Evolutionary conservation across 2,888 invertebrate species (phyloP), one percentile per base, ranked within the genome.

Genomic region (Cloeon dipterum): DNA sequence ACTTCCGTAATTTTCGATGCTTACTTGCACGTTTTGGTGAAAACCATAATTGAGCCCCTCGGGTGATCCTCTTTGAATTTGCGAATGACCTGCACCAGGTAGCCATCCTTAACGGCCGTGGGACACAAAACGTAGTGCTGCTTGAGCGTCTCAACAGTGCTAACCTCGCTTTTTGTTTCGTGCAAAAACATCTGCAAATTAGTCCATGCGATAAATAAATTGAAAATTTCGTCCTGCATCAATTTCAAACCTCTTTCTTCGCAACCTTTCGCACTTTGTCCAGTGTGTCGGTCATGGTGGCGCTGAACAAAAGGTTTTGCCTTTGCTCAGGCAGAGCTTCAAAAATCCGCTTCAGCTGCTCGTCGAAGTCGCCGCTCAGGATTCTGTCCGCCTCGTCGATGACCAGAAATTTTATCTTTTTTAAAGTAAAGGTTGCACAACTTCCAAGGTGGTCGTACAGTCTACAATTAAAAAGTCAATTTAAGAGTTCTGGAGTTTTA

Each of bases 321-420:
- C 81, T 66, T 38, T 71, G 68, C 44, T 70, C 66, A 0, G 91
- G 85, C 33, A 93, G 53, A 5, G 66, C 65, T 35, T 63, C 55
- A 51, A 86, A 79, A 49, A 89, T 86, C 0, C 74, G 70, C 51
- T 74, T 68, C 35, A 94, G 61, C 49, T 85, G 81, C 18, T 71
- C 72, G 55, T 85, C 75, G 53, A 89, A 88, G 34, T 73, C 70
- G 35, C 83, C 85, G 51, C 77, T 70, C 42, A 76, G 55, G 44
- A 78, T 63, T 57, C 86, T 68, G 53, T 99, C 98, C 21, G 96
- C 98, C 62, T 99, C 98, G 59, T 99, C 98, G 37, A 98, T 56
- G 1, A 98, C 91, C 46, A 96, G 59, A 60, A 76, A 86, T 49
- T 78, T 73, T 1, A 89, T 68, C 47, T 70, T 74, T 46, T 70